Base-by-base conservation (phyloP, 2,797 vertebrate species). In the Echeneis naucrates region DNA sequence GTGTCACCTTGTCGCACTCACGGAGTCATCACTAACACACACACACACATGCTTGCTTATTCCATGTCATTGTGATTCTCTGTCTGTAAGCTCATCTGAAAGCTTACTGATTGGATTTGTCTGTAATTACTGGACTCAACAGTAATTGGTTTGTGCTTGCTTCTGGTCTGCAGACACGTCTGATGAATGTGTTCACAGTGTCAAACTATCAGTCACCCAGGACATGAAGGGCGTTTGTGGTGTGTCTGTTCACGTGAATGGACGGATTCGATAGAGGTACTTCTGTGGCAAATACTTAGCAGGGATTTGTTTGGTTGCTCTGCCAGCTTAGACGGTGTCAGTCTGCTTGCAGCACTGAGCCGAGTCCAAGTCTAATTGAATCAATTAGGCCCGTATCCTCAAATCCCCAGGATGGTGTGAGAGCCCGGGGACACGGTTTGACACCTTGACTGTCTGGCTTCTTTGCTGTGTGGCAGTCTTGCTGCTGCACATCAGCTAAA, bases 301-400 rank as follows among this genome's bases (percentile, higher is more conserved):
- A 21, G 71, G 72, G 85, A 74, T 86, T 85, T 89, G 82, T 84
- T 73, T 72, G 50, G 74, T 42, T 21, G 79, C 72, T 37, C 72
- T 37, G 35, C 59, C 71, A 14, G 77, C 78, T 78, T 56, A 77
- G 80, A 45, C 75, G 1, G 53, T 47, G 65, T 76, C 3, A 9
- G 48, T 24, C 59, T 17, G 54, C 79, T 68, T 37, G 70, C 67
- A 16, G 75, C 64, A n/a, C 75, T 71, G 72, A 88, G 51, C 79
- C 66, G 80, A 89, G 78, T 83, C 80, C 67, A 64, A 85, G 83
- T 85, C 75, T 88, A 92, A 92, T 85, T 87, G 65, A 87, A 87
- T 93, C 82, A 89, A 79, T 93, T 82, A 78, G 68, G 30, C 37
- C 72, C 45, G 33, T 69, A 80, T 77, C 70, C 78, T 86, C 69